phyloP scores from a whole-genome alignment of 2,113 vertebrate genomes.

The Poeciliopsis occidentalis region DNA sequence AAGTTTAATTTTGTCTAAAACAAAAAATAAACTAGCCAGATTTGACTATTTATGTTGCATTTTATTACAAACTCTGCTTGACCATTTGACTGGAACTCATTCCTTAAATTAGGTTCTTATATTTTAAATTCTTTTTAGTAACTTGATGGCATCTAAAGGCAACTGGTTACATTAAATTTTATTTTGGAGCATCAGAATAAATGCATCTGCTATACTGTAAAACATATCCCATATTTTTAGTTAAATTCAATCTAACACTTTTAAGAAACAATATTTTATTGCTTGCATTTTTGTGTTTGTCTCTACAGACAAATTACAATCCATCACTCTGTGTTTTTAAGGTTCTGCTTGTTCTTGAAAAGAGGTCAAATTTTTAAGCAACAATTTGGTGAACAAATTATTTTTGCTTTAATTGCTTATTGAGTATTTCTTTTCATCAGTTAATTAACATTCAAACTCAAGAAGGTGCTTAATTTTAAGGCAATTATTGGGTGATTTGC shows the following conservation, averaged over 20 bases:
- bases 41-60: no score
- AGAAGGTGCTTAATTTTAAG: slow-evolving; percentile 68
- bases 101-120: no score
- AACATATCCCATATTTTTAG: not conserved
- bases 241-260: not conserved
- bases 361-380: slow-evolving; percentile 20
- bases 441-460: slow-evolving; percentile 70
- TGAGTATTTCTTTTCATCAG: slow-evolving; percentile 63
- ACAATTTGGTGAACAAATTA: slow-evolving; percentile 44
- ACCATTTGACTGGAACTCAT: no score
- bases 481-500: slow-evolving; percentile 67
- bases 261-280: slow-evolving; percentile 27
- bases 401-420: slow-evolving; percentile 66
- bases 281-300: slow-evolving; percentile 22
- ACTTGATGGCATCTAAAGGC: not conserved
- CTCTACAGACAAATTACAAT: slow-evolving; percentile 47
- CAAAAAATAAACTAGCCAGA: no score
- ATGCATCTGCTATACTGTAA: not conserved
- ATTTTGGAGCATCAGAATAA: not conserved
- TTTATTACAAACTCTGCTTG: no score
- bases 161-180: not conserved
- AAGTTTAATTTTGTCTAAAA: no score
- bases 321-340: slow-evolving; percentile 37
- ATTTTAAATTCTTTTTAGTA: no score
- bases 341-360: slow-evolving; percentile 27